These are phyloP conservation scores for Ctenosaura bakeri DNA, from an alignment of 2,797 vertebrate genomes.

Conservation along the genomic window DNA sequence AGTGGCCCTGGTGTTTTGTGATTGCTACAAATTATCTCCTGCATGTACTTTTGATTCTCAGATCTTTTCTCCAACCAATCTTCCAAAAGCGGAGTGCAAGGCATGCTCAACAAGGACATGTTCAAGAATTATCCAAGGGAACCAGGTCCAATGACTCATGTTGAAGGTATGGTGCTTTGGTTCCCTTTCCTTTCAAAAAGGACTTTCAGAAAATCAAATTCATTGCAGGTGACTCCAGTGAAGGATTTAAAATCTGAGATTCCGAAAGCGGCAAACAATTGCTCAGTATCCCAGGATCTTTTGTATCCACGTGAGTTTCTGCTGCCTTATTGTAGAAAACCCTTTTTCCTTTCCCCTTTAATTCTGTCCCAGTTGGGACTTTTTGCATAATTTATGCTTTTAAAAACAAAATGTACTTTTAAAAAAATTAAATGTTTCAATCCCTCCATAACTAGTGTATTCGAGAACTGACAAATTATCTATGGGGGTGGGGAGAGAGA, in stretches of 20 bases:
- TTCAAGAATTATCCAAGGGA: slow-evolving; percentile 11
- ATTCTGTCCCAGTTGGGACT: background rate
- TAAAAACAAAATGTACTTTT: background rate
- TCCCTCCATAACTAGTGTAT: background rate
- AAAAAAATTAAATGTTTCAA: slow-evolving; percentile 10
- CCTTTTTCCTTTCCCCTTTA: background rate
- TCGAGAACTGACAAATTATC: background rate
- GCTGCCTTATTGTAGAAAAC: background rate
- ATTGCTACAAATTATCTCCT: background rate
- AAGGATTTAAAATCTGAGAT: background rate
- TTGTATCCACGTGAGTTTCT: background rate
- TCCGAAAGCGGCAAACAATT: background rate
- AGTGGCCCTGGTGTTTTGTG: background rate
- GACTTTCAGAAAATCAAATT: background rate
- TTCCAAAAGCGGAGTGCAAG: background rate
- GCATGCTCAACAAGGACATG: background rate
- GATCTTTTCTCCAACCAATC: background rate
- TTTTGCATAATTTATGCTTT: background rate
- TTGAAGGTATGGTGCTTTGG: background rate
- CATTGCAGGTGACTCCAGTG: background rate
- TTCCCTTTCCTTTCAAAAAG: background rate
- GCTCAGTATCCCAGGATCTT: background rate
- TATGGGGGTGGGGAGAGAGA: background rate
- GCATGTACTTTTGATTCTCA: background rate
- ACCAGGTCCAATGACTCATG: background rate